Base-by-base conservation (phyloP, 2,888 invertebrate species). In the Branchipolynoe longqiensis region DNA sequence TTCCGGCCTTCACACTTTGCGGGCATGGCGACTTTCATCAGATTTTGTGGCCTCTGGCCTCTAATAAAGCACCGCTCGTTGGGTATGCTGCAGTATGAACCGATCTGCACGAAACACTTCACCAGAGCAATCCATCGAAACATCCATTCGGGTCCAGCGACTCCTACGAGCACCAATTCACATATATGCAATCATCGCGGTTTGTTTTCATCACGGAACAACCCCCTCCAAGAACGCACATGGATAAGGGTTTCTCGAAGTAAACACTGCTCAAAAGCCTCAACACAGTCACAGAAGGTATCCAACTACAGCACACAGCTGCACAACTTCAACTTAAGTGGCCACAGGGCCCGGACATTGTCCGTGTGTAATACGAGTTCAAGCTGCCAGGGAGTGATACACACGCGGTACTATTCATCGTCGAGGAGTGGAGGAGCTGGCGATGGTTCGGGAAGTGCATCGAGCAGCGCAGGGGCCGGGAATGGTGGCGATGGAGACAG, bases 21-120 rank as follows among this genome's bases (percentile, higher is more conserved):
- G 62, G 54, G 54, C 85, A 85, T 85, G 85, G 85, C 85, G 85
- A 56, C 69, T 82, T 82, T 40, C 85, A 54, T 85, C 78, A 85
- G 85, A 69, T 36, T 82, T 48, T 85, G 82, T 38, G 85, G 85
- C 12, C 48, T 74, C 4, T 38, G 59, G 18, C 33, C 69, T 1
- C 33, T 33, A 33, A 6, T 69, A 38, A 69, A 69, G 38, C 69
- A 33, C 22, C 2, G 18, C 18, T 69, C 69, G 2, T 1, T 33
- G 0, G n/a, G 38, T 33, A 0, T 33, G 12, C 25, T 36, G 2
- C 18, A 69, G 18, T 69, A 12, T 18, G 38, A 33, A 8, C 36
- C 33, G 1, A 38, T 69, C 6, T 38, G 18, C 33, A 36, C 69
- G 22, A 69, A 36, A n/a, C 38, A 4, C 1, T 33, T 22, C 22